phyloP scores from a whole-genome alignment of 2,888 invertebrate genomes.

The Thyatira batis region DNA sequence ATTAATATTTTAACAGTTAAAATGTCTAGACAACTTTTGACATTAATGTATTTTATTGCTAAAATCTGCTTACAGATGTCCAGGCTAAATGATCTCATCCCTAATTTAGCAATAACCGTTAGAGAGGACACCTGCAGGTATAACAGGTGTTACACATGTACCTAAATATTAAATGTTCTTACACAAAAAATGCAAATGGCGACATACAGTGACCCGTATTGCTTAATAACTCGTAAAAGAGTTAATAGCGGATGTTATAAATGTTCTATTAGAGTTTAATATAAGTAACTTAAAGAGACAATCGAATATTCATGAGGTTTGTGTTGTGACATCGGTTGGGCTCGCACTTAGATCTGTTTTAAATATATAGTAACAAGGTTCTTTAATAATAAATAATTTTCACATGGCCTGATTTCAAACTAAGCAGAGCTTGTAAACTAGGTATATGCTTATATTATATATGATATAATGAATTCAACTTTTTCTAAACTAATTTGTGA shows the following conservation, averaged over 20 bases:
- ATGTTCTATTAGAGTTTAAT: conserved; percentile 57
- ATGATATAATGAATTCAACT: too few relatives aligned
- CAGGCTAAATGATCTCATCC: too few relatives aligned
- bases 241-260: conserved; percentile 58
- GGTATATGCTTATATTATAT: too few relatives aligned
- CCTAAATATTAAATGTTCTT: not conserved
- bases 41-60: not conserved
- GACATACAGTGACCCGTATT: conserved; percentile 24
- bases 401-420: too few relatives aligned
- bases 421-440: too few relatives aligned
- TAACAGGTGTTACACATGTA: not conserved
- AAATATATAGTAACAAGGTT: too few relatives aligned
- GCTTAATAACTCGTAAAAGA: conserved; percentile 55
- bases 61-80: not conserved
- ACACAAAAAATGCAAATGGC: conserved; percentile 20
- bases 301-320: conserved; percentile 53
- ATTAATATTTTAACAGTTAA: too few relatives aligned
- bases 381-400: too few relatives aligned
- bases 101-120: not conserved
- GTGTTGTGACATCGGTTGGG: conserved; percentile 17
- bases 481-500: not conserved
- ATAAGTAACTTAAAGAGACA: conserved; percentile 39
- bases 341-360: conserved; percentile 26
- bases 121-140: not conserved
- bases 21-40: not conserved